phyloP scores from a whole-genome alignment of 2,888 invertebrate genomes.

The Cataglyphis albicans region DNA sequence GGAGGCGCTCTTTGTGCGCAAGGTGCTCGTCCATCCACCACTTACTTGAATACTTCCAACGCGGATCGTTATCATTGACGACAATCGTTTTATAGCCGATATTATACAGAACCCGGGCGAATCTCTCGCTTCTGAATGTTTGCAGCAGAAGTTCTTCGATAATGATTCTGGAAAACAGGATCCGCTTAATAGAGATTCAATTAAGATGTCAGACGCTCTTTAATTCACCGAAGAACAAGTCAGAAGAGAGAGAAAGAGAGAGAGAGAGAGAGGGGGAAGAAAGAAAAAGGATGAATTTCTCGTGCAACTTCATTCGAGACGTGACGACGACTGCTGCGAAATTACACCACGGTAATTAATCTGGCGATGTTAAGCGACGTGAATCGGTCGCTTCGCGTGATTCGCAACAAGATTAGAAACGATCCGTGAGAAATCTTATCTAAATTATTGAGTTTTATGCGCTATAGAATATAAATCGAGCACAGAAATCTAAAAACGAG shows the following conservation, averaged over 20 bases:
- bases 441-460: constrained; percentile 24
- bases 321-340: constrained; percentile 37
- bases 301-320: constrained; percentile 33
- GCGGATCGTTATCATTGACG: constrained; percentile 61
- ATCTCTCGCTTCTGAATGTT: constrained; percentile 53
- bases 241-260: neutral
- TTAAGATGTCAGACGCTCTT: constrained; percentile 56
- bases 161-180: constrained; percentile 53
- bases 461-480: neutral
- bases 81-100: constrained; percentile 51
- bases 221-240: constrained; percentile 36
- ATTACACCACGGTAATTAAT: constrained; percentile 48
- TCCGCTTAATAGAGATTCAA: constrained; percentile 60
- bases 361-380: constrained; percentile 8
- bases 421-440: neutral
- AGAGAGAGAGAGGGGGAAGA: neutral
- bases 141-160: constrained; percentile 52
- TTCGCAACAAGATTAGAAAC: constrained; percentile 2
- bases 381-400: constrained; percentile 3
- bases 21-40: constrained; percentile 63
- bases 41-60: constrained; percentile 56
- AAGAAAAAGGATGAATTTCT: constrained; percentile 18
- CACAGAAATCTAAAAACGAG: neutral
- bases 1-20: constrained; percentile 66
- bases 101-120: constrained; percentile 52